These are phyloP conservation scores for Eubasilissa splendida DNA, from an alignment of 2,888 invertebrate species.

Conservation along the genomic window DNA sequence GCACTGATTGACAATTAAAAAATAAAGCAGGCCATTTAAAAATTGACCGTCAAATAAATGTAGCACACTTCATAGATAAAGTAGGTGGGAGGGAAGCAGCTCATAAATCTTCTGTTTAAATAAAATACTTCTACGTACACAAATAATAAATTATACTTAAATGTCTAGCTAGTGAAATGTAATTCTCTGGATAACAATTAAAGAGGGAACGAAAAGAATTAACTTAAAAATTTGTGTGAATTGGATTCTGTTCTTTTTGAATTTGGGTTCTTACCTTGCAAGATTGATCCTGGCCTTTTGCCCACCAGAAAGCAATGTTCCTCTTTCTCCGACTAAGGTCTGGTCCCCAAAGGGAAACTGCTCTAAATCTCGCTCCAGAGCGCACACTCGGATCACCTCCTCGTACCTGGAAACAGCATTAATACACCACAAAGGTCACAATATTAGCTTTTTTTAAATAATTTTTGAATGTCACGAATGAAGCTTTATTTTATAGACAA, in stretches of 20 bases:
- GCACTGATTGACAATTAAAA: no score
- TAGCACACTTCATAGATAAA: no score
- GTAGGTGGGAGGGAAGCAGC: no score
- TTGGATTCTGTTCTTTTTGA: neutral
- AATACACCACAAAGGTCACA: neutral
- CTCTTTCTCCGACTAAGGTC: constrained; percentile 81
- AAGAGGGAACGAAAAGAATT: neutral
- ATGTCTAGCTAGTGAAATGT: neutral
- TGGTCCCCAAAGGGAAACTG: constrained; percentile 77
- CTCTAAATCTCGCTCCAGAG: constrained; percentile 58
- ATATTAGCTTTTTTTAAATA: no score
- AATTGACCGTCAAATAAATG: no score
- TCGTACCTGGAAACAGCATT: constrained; percentile 59
- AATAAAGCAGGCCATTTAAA: no score
- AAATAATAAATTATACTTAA: neutral
- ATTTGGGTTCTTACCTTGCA: constrained; percentile 65
- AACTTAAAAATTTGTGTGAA: neutral
- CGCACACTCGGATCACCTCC: constrained; percentile 68
- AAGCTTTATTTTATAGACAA: no score
- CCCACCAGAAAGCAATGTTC: constrained; percentile 81
- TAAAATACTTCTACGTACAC: no score
- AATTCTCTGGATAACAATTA: no score
- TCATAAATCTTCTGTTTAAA: no score
- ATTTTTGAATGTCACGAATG: neutral
- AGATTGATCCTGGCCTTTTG: constrained; percentile 82